Evolutionary conservation across 2,113 vertebrate genomes (phyloP).

Genomic region (Anhinga anhinga): DNA sequence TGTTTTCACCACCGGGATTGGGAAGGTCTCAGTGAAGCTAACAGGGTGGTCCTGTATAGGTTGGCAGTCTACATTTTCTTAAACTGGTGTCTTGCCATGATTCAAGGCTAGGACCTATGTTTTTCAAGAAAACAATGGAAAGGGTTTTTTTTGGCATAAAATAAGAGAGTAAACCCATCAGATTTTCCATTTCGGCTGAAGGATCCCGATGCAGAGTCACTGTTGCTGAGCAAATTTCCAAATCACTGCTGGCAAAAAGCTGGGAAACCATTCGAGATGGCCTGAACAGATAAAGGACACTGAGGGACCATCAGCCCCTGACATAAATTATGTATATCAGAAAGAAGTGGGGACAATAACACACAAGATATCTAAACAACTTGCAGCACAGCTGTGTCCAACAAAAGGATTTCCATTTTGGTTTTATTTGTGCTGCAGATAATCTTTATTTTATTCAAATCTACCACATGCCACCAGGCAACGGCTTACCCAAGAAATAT

Average conservation of each 20-base stretch:
- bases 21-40: background rate
- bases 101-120: background rate
- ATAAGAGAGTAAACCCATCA: background rate
- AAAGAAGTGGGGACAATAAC: background rate
- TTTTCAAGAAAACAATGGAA: background rate
- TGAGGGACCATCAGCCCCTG: background rate
- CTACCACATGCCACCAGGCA: background rate
- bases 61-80: background rate
- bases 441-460: background rate
- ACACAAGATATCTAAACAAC: background rate
- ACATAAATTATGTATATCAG: background rate
- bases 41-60: accelerated
- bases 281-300: background rate
- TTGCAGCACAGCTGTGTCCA: background rate
- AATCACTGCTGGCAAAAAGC: background rate
- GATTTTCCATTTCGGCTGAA: background rate
- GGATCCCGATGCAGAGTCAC: background rate
- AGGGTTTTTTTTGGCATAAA: background rate
- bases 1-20: accelerated
- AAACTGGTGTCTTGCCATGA: background rate
- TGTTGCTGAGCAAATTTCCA: background rate
- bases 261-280: background rate
- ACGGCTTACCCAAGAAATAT: background rate
- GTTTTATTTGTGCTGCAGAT: background rate
- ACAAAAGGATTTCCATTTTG: background rate